A percentile compares a stretch with the other conserved stretches of the same genome.
Evolutionary conservation across 2,888 invertebrate genomes (phyloP).

Genomic region (Andricus curvator): DNA sequence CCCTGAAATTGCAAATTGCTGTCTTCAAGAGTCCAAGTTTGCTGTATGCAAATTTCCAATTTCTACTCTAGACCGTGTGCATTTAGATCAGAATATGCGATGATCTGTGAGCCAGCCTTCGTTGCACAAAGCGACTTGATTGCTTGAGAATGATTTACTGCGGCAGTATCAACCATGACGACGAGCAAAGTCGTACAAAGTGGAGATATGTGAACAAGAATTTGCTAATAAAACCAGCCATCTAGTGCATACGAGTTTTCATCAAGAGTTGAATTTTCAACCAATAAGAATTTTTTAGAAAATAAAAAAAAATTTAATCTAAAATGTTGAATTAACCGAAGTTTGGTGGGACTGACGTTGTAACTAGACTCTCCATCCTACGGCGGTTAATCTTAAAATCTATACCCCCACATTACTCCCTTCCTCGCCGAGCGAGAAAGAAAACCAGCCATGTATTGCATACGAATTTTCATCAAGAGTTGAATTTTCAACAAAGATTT

Average conservation of each 20-base stretch:
- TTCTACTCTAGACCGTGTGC: neutral
- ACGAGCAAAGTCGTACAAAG: neutral
- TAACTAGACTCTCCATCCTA: too few species aligned
- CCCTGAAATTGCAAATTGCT: slow-evolving; percentile 22
- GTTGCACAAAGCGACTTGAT: slow-evolving; percentile 24
- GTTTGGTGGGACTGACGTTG: too few species aligned
- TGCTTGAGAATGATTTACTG: slow-evolving; percentile 32
- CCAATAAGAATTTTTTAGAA: too few species aligned
- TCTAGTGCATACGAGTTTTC: neutral
- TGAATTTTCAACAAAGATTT: too few species aligned
- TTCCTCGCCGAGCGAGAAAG: too few species aligned
- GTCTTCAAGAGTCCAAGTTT: neutral
- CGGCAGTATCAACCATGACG: slow-evolving; percentile 4
- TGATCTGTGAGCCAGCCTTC: slow-evolving; percentile 2
- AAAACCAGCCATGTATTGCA: too few species aligned
- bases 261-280: too few species aligned
- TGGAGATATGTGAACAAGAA: neutral
- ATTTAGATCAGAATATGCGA: slow-evolving; percentile 23
- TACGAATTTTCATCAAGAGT: too few species aligned
- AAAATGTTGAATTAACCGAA: too few species aligned
- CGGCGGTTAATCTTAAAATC: too few species aligned
- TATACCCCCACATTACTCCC: too few species aligned
- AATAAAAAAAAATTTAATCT: too few species aligned
- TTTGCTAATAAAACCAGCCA: slow-evolving; percentile 18
- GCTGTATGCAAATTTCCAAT: slow-evolving; percentile 21